Conservation (phyloP, 2,797 vertebrate species). For the Lacerta agilis region DNA sequence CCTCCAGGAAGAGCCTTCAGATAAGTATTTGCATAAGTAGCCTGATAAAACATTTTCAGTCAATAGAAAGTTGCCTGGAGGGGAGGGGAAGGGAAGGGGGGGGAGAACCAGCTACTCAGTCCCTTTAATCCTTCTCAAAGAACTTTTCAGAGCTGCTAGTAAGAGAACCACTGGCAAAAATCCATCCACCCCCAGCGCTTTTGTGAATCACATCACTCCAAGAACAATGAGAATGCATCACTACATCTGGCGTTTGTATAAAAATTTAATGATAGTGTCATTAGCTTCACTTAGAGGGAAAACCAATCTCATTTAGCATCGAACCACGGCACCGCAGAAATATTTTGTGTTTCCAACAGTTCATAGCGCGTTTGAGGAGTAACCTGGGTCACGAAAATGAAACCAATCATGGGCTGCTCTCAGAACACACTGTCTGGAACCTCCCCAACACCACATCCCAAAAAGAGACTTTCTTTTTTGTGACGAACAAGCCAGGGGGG, state of each 20-base stretch:
- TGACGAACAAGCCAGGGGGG: neutral
- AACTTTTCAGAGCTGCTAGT: neutral
- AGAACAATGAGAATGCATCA: neutral
- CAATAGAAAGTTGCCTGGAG: neutral
- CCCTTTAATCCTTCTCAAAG: neutral
- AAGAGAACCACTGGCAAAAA: neutral
- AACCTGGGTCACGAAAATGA: slow-evolving; percentile 12
- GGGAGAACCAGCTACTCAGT: neutral
- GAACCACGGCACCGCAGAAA: neutral
- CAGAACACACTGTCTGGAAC: neutral
- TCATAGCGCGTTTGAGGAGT: rapidly evolving
- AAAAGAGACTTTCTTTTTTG: neutral
- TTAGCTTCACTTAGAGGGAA: neutral
- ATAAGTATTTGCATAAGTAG: neutral
- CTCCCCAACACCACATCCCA: rapidly evolving
- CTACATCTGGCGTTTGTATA: neutral
- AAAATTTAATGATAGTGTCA: neutral
- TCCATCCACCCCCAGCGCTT: neutral
- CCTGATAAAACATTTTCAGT: neutral
- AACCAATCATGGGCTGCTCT: neutral
- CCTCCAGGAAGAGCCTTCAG: neutral
- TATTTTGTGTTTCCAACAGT: neutral
- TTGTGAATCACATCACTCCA: neutral
- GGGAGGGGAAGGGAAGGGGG: neutral
- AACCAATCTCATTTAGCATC: neutral